Evolutionary conservation across 2,888 invertebrate genomes (phyloP).

Genomic region (Cataglyphis rosenhaueri): DNA sequence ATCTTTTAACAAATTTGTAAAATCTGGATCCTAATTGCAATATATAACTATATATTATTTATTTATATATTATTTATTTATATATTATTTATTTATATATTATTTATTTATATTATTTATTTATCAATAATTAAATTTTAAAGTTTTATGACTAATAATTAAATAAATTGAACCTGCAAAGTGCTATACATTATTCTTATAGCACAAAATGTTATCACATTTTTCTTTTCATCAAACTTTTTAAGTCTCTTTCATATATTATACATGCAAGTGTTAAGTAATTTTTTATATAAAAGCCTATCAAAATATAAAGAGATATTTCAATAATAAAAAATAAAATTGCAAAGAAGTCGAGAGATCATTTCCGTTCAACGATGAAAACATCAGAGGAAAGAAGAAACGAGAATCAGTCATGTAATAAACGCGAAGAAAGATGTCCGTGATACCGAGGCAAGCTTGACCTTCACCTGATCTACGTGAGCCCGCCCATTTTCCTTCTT

Average conservation of each 20-base stretch:
- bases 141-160: neutral
- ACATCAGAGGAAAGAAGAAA: neutral
- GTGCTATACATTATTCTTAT: neutral
- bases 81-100: neutral
- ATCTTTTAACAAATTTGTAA: conserved; percentile 9
- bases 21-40: neutral
- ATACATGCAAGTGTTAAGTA: neutral
- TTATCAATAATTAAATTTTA: neutral
- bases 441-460: conserved; percentile 61
- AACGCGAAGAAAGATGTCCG: conserved; percentile 51
- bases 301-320: conserved; percentile 10
- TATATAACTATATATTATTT: neutral
- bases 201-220: neutral
- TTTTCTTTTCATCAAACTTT: neutral
- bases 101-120: neutral
- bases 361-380: conserved; percentile 1
- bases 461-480: conserved; percentile 64
- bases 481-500: conserved; percentile 50
- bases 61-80: too few species aligned
- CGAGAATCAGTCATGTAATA: conserved; percentile 19
- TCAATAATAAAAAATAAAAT: neutral
- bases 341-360: neutral
- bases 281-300: neutral
- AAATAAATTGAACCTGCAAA: neutral
- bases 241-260: neutral